Evolutionary conservation across 2,797 vertebrate species (phyloP).

Genomic region (Chelon labrosus): DNA sequence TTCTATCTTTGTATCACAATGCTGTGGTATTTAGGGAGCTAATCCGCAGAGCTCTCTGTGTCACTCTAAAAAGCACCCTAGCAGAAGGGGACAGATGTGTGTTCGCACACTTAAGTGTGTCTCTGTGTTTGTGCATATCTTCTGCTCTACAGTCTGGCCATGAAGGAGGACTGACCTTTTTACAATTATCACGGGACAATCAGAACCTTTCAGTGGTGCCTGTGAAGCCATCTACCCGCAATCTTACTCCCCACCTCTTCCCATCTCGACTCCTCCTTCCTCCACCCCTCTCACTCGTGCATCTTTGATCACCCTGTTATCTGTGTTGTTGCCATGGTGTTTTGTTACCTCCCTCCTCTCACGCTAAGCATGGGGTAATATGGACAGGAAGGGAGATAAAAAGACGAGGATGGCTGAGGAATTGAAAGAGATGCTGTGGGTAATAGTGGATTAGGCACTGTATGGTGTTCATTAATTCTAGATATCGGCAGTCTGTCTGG

Average conservation of each 20-base stretch:
- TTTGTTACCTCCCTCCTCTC: constrained; percentile 39
- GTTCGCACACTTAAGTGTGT: constrained; percentile 18
- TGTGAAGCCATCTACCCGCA: constrained; percentile 54
- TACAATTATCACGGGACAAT: constrained; percentile 77
- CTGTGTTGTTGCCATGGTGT: constrained; percentile 10
- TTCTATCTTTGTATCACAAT: constrained; percentile 40
- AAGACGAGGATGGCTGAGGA: background rate
- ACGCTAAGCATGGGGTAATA: background rate
- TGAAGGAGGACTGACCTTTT: constrained; percentile 79
- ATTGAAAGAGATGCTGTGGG: constrained; percentile 12
- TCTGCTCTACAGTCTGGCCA: constrained; percentile 52
- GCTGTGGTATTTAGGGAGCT: constrained; percentile 70
- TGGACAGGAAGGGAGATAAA: constrained; percentile 10
- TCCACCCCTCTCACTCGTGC: constrained; percentile 11
- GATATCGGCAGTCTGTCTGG: constrained; percentile 52
- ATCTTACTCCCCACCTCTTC: constrained; percentile 27
- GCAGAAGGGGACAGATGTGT: constrained; percentile 33
- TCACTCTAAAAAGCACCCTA: constrained; percentile 63
- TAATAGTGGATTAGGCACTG: constrained; percentile 32
- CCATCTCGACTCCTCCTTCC: constrained; percentile 7
- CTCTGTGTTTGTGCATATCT: constrained; percentile 41
- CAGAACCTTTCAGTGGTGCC: constrained; percentile 71
- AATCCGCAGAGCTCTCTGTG: constrained; percentile 44
- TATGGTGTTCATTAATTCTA: constrained; percentile 50
- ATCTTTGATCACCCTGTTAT: constrained; percentile 29